These are phyloP conservation scores for Drosophila demipolita DNA, from an alignment of 2,888 invertebrate species.

Conservation along the genomic window DNA sequence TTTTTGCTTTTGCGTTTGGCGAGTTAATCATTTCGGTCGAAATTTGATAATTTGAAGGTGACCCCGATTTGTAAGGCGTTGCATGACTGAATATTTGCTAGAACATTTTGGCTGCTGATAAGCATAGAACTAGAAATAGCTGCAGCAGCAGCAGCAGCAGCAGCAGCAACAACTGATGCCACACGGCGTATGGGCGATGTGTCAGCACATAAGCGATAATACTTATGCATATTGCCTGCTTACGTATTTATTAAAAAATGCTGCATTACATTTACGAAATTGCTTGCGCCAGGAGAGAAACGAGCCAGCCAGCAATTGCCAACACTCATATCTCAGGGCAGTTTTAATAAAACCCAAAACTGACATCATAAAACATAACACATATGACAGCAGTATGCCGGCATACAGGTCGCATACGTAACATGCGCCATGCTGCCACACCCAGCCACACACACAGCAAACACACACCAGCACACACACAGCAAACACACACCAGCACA, in stretches of 20 bases:
- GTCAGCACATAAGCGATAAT: conserved; percentile 63
- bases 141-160: conserved; percentile 1
- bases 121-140: conserved; percentile 33
- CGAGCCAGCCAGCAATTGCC: conserved; percentile 21
- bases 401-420: conserved; percentile 76
- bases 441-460: conserved; percentile 48
- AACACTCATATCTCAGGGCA: conserved; percentile 72
- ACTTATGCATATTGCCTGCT: conserved; percentile 76
- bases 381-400: conserved; percentile 64
- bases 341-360: conserved; percentile 81
- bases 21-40: conserved; percentile 80
- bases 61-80: conserved; percentile 68
- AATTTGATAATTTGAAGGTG: conserved; percentile 82
- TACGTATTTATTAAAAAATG: conserved; percentile 74
- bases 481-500: too few relatives aligned
- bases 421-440: conserved; percentile 64
- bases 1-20: conserved; percentile 58
- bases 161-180: conserved; percentile 46
- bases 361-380: conserved; percentile 79
- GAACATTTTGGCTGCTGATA: conserved; percentile 67
- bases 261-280: conserved; percentile 48
- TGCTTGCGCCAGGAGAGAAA: conserved; percentile 32
- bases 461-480: too few relatives aligned
- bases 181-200: conserved; percentile 62
- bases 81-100: conserved; percentile 48